These are phyloP conservation scores for Caenorhabditis imperialis DNA, from an alignment of 2,888 invertebrate species.

Conservation along the genomic window DNA sequence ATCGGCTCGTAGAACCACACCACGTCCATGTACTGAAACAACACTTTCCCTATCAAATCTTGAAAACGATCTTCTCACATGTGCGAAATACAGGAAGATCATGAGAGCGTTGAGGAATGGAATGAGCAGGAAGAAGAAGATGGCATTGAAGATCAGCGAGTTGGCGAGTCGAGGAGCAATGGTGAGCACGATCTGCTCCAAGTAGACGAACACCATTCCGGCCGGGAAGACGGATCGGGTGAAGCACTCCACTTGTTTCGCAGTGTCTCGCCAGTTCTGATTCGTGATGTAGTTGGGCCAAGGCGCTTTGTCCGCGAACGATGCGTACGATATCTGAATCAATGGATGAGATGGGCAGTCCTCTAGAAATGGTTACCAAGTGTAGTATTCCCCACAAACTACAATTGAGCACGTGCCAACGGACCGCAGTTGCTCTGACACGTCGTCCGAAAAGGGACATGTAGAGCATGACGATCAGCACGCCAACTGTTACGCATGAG, in stretches of 20 bases:
- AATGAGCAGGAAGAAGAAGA: slow-evolving; percentile 58
- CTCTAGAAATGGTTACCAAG: slow-evolving; percentile 24
- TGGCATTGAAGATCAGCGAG: slow-evolving; percentile 56
- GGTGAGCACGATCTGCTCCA: slow-evolving; percentile 58
- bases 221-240: slow-evolving; percentile 64
- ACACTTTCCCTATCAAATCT: no score
- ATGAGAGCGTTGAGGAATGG: slow-evolving; percentile 55
- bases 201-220: slow-evolving; percentile 63
- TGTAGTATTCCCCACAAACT: slow-evolving; percentile 64
- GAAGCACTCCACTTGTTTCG: slow-evolving; percentile 59
- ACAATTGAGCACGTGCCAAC: slow-evolving; percentile 64
- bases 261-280: slow-evolving; percentile 49
- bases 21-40: slow-evolving; percentile 56
- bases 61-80: slow-evolving; percentile 36
- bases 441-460: slow-evolving; percentile 61
- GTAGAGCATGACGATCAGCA: slow-evolving; percentile 57
- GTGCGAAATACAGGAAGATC: slow-evolving; percentile 58
- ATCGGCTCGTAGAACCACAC: slow-evolving; percentile 64
- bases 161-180: slow-evolving; percentile 55
- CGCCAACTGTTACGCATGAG: slow-evolving; percentile 55
- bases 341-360: neutral
- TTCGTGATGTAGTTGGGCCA: slow-evolving; percentile 62
- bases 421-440: slow-evolving; percentile 51
- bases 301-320: slow-evolving; percentile 61
- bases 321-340: slow-evolving; percentile 47